Evolutionary conservation across 2,113 vertebrate species (phyloP), one percentile per base, ranked within the genome.

Genomic region (Puntigrus tetrazona): DNA sequence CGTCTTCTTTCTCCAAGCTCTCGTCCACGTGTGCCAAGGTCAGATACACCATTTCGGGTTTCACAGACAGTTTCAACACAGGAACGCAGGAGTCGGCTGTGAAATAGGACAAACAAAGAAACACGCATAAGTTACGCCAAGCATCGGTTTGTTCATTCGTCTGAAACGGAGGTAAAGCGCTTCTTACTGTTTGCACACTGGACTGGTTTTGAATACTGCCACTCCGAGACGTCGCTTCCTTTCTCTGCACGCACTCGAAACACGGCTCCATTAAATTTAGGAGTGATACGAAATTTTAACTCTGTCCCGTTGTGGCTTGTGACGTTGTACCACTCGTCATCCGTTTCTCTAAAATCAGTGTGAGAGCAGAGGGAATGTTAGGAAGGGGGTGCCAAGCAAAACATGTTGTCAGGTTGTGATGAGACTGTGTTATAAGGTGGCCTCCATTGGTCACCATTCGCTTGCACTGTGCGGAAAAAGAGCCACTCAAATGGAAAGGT

Each of bases 231-330:
- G 0, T 29, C 27, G 41, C 36, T 77, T 5, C 13, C 81, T 25
- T 11, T 72, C 36, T 88, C 77, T n/a, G 87, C 4, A 6, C 70
- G 81, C n/a, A 86, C 78, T 10, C 87, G 76, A 43, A 88, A 88
- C 4, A 6, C 29, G 22, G 47, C 85, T 29, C 87, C 84, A 52
- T 84, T 81, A 36, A 84, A 84, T 13, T 77, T 79, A 52, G 41
- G 6, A 18, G 34, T 14, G 1, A 38, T n/a, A 4, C 16, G 2
- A 59, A 86, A 87, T 18, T 10, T 36, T 34, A 59, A 85, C 4
- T 25, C 5, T 9, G 4, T 6, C 18, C 57, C 13, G 29, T 3
- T 43, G 25, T 47, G 55, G 25, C n/a, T 34, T 2, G 43, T 63
- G 29, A 84, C 36, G 3, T 20, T 59, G 11, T 16, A 18, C 87